A percentile compares a stretch with the other conserved stretches of the same genome.
Evolutionary conservation across 2,113 vertebrate species (phyloP).

Genomic region (Nerophis ophidion): DNA sequence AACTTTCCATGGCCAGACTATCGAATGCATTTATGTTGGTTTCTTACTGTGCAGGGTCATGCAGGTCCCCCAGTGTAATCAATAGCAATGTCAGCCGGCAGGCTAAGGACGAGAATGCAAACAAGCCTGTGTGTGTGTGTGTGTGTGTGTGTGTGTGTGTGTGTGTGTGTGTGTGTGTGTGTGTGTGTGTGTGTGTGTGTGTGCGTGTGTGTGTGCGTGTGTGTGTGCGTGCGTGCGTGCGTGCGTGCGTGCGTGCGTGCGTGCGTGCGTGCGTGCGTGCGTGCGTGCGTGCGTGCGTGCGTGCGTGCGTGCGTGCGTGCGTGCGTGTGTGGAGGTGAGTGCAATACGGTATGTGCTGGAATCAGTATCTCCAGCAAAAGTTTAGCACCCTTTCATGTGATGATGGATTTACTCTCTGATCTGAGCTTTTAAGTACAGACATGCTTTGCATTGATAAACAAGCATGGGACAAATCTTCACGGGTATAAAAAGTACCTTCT

Average conservation of each 20-base stretch:
- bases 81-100: slow-evolving; percentile 35
- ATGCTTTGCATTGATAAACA: slow-evolving; percentile 38
- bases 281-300: slow-evolving; percentile 2
- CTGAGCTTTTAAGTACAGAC: slow-evolving; percentile 33
- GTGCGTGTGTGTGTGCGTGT: background rate
- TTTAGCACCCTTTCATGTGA: slow-evolving; percentile 38
- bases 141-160: background rate
- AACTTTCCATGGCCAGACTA: slow-evolving; percentile 8
- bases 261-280: no score
- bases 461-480: slow-evolving; percentile 36
- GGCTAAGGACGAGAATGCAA: slow-evolving; percentile 36
- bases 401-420: slow-evolving; percentile 44
- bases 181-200: slow-evolving; percentile 1
- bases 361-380: slow-evolving; percentile 25
- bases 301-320: background rate
- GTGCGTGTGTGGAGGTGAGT: background rate
- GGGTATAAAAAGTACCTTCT: slow-evolving; percentile 16
- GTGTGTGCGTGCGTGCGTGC: slow-evolving; percentile 1
- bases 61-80: slow-evolving; percentile 43
- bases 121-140: slow-evolving; percentile 15
- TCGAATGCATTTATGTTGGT: slow-evolving; percentile 29
- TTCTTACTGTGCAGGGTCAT: slow-evolving; percentile 32
- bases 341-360: slow-evolving; percentile 6
- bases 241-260: background rate
- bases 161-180: background rate